Percentiles rank a stretch among this genome's conserved stretches.
Evolutionary conservation across 2,113 vertebrate species (phyloP).

Genomic region (Syrmaticus mikado): DNA sequence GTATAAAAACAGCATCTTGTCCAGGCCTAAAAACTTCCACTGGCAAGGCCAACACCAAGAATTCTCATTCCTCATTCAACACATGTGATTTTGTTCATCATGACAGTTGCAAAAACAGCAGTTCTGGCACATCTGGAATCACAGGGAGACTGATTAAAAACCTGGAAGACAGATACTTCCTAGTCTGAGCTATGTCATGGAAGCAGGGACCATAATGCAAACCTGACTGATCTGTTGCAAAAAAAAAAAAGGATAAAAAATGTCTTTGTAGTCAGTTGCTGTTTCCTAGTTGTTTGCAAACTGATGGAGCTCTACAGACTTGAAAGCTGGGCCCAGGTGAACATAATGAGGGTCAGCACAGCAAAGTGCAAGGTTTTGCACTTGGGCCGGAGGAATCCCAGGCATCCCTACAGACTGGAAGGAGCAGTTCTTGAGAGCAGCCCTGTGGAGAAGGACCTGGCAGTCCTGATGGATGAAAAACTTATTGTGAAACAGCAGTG

Average conservation of each 20-base stretch:
- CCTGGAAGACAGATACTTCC: neutral
- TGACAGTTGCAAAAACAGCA: neutral
- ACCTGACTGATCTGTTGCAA: neutral
- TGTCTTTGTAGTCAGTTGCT: neutral
- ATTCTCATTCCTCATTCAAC: neutral
- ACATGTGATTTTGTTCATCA: neutral
- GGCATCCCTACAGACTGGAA: too few species aligned
- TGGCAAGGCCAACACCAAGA: neutral
- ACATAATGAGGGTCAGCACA: too few species aligned
- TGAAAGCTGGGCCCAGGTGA: too few species aligned
- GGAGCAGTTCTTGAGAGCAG: too few species aligned
- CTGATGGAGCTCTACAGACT: neutral
- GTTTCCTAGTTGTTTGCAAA: neutral
- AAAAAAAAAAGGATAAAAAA: neutral
- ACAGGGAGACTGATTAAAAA: neutral
- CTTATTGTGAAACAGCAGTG: too few species aligned
- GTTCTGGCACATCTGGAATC: neutral
- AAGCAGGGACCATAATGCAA: slow-evolving; percentile 12
- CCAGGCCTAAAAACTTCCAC: neutral
- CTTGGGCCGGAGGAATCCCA: too few species aligned
- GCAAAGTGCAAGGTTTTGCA: too few species aligned
- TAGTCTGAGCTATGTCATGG: neutral
- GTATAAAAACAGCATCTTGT: neutral
- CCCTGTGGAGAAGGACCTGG: too few species aligned
- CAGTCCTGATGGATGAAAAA: too few species aligned